Evolutionary conservation across 2,888 invertebrate genomes (phyloP), one percentile per base, ranked within the genome.

Genomic region (Synergus gifuensis): DNA sequence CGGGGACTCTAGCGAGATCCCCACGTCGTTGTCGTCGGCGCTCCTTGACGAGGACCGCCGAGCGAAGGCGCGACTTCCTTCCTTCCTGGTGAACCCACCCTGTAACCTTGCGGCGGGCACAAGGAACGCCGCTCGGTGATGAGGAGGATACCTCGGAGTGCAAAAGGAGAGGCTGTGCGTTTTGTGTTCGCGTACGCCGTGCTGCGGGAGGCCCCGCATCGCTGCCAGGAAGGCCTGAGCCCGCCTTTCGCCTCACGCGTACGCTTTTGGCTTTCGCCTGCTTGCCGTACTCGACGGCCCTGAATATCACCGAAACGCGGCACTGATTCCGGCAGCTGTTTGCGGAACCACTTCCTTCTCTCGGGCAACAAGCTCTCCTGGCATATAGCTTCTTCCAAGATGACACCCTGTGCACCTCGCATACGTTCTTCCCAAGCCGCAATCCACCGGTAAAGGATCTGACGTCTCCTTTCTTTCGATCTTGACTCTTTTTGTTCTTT

Each of bases 181-280:
- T 82, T 77, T 87, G 88, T 86, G 87, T 82, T 87, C 86, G 88
- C 86, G 87, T 86, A 85, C 86, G 87, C 88, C 88, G 86, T 93
- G 73, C 91, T 93, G 85, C 88, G 88, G 78, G 91, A 92, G 62
- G 91, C 92, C 79, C 93, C 92, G 81, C 91, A 92, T 84, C 92
- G 94, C 83, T 93, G 94, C 83, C 86, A 89, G 76, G 91, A 91
- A 82, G 93, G 93, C 64, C 90, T 93, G 80, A 79, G 90, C 76
- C 87, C 93, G 42, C 91, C 93, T 80, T 90, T 73, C 79, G 82
- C 63, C 83, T 76, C 83, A 69, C 84, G 78, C 81, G 78, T 81
- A 79, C 82, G 81, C 84, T 82, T 79, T 73, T 76, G 78, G 69
- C 82, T 77, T 67, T 80, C 79, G 83, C 42, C 67, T 66, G 46